Base-by-base conservation (phyloP, 2,888 invertebrate genomes). In the Danaus chrysippus region DNA sequence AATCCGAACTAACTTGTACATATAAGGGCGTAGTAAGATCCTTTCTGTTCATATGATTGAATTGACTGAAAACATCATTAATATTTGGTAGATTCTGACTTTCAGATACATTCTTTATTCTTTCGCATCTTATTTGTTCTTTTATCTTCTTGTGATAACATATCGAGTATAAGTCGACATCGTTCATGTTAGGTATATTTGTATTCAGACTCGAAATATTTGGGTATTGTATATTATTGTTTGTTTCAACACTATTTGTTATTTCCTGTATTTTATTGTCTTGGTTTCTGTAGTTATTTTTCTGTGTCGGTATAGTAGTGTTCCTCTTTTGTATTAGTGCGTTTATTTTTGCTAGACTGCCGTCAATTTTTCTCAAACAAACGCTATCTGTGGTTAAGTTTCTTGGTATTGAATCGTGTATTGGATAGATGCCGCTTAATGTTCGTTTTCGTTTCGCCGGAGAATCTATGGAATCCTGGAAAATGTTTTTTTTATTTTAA, bases 121-220 rank as follows among this genome's bases (percentile, higher is more conserved):
- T 56, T 17, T 72, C 70, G 42, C 64, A 70, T 49, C 74, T 69
- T 0, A 79, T 70, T 62, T 79, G 75, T 42, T 83, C 81, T 3
- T 79, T 70, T 1, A 81, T 80, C 61, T 82, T 81, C 67, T 84
- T 83, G 53, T 83, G 83, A 62, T 78, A 81, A 58, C 83, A 82
- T 9, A 74, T 73, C 0, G 75, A 67, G 10, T 67, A 72, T 3
- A 52, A 17, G 53, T 62, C 53, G 5, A 23, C 53, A n/a, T 59
- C 59, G 10, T 43, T 53, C 3, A 58, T 63, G 53, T 58, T 42
- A 10, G 49, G 2, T 34, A 43, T n/a, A n/a, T 54, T 17, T 13
- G 55, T 41, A 19, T 60, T 63, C 0, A 62, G 41, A 17, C 43
- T 56, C 1, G 69, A 66, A 44, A 62, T 54, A 34, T 70, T 68